Conservation (phyloP, 1,140 invertebrate genomes). For the Brachionus sp. region DNA sequence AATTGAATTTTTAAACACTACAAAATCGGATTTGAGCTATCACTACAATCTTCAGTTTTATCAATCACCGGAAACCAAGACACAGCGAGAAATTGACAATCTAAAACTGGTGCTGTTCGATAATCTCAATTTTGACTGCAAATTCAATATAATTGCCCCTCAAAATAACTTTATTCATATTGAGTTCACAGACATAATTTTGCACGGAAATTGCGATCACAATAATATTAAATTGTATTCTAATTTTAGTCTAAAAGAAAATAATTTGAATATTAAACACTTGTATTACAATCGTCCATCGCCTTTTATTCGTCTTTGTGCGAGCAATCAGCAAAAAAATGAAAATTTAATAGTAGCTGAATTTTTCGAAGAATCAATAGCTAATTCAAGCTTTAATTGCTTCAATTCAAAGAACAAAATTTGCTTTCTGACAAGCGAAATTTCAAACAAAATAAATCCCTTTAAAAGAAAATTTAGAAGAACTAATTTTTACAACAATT, state of each 20-base stretch:
- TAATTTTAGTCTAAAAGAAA: not conserved
- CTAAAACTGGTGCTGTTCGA: conserved; percentile 18
- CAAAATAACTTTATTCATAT: conserved; percentile 33
- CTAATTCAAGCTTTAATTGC: conserved; percentile 33
- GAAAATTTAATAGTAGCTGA: conserved; percentile 44
- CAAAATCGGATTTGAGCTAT: conserved; percentile 5
- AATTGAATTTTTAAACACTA: not conserved
- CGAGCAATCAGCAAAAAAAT: not conserved
- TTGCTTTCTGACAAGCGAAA: conserved; percentile 10
- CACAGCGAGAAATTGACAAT: not conserved
- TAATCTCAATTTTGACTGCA: conserved; percentile 43
- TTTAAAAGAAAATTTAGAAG: not conserved
- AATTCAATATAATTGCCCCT: not conserved
- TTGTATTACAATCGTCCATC: not conserved
- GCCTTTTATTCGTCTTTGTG: conserved; percentile 17
- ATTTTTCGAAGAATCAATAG: conserved; percentile 31
- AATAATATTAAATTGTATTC: conserved; percentile 25
- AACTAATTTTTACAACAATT: conserved; percentile 13
- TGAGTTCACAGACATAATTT: conserved; percentile 4
- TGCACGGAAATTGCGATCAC: not conserved
- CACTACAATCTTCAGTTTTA: not conserved
- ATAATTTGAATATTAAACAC: not conserved
- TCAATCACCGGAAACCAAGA: not conserved
- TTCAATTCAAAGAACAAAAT: conserved; percentile 28
- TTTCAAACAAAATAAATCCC: not conserved